Evolutionary conservation across 1,140 invertebrate genomes (phyloP).

Genomic region (Rhopalosiphum padi): DNA sequence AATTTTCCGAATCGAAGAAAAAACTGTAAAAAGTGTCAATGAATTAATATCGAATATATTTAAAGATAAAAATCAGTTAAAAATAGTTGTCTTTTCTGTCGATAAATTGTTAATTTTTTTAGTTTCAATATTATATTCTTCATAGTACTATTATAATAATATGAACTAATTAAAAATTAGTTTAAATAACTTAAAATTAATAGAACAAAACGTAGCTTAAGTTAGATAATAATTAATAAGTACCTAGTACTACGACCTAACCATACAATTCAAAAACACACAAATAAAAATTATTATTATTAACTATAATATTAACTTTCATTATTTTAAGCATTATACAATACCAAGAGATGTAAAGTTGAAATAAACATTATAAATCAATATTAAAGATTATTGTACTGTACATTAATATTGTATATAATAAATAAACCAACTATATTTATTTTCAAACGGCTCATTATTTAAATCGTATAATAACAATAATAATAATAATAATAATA

Average conservation of each 20-base stretch:
- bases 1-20: not conserved
- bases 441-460: not conserved
- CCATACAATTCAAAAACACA: too few relatives aligned
- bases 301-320: not conserved
- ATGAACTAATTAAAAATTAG: not conserved
- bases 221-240: too few relatives aligned
- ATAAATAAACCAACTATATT: not conserved
- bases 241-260: too few relatives aligned
- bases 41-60: constrained; percentile 20
- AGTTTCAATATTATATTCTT: not conserved
- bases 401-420: not conserved
- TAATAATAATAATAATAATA: not conserved
- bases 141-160: not conserved
- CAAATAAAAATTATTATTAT: too few relatives aligned
- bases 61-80: not conserved
- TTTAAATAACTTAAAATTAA: too few relatives aligned
- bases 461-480: not conserved
- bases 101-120: not conserved
- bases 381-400: not conserved
- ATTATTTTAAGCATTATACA: not conserved
- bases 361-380: not conserved
- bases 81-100: not conserved
- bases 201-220: too few relatives aligned
- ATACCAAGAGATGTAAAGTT: too few relatives aligned
- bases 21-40: constrained; percentile 11